Base-by-base conservation (phyloP, 2,797 vertebrate species). In the Periophthalmus magnuspinnatus region DNA sequence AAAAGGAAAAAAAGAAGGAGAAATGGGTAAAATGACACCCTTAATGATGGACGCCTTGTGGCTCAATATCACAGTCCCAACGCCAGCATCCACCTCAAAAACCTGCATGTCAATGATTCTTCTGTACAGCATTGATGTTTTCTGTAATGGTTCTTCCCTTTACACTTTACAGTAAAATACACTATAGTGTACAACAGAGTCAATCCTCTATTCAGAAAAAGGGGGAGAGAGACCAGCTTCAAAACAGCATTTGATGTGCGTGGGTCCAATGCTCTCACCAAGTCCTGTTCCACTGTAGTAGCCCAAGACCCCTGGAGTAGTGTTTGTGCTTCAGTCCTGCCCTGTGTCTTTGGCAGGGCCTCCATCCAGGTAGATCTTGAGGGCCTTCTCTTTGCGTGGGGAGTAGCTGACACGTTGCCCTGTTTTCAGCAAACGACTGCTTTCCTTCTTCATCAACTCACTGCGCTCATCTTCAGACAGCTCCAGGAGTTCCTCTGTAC, bases 281-380 rank as follows among this genome's bases (percentile, higher is more conserved):
- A 57, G 81, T 33, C 82, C 60, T 86, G 91, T 94, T 95, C 91
- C 92, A 91, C 93, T 87, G 92, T 90, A 86, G 89, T 79, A 86
- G 84, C 82, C 87, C 72, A 78, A 84, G 88, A 84, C 79, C 74
- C 68, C 16, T 81, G 86, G 5, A 59, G 68, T 1, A 38, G 47
- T n/a, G 66, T 16, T 34, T 60, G 89, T 72, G 89, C 86, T 85
- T 98, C 96, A 98, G 93, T 99, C 97, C 91, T 96, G 97, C 81
- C 95, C 94, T 61, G 93, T 85, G 89, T 99, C 98, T 93, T 97
- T 99, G 89, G 93, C 93, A 71, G 97, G 96, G 60, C 96, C 96
- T 72, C 97, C 97, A 13, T 99, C 97, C 91, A 99, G 92, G 90
- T 99, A 99, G 91, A 99, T 99, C 92, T 99, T 99, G 71, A 99